Evolutionary conservation across 1,140 invertebrate genomes (phyloP), one percentile per base, ranked within the genome.

Genomic region (Sarcophaga peregrina): DNA sequence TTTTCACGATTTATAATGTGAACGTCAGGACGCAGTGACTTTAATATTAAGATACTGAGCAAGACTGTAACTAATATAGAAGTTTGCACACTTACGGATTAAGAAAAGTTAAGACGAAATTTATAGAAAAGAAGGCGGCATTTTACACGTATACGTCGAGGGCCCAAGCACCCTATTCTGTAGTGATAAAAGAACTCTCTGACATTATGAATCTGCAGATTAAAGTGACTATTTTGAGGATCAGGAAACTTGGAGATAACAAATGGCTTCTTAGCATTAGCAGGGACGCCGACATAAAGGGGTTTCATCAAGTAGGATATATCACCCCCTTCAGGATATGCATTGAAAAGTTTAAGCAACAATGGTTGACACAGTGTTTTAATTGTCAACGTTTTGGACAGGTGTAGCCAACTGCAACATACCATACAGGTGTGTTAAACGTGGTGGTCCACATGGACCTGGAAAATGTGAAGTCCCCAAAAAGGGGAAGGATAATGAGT

Each of bases 341-440:
- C n/a, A n/a, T n/a, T n/a, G n/a, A n/a, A n/a, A n/a, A n/a, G n/a
- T n/a, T n/a, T n/a, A n/a, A n/a, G n/a, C n/a, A n/a, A n/a, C n/a
- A n/a, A n/a, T n/a, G n/a, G n/a, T n/a, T n/a, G n/a, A n/a, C 25
- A 7, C 25, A 45, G 13, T 74, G 72, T 45, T n/a, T n/a, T n/a
- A n/a, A n/a, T n/a, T n/a, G n/a, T n/a, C n/a, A n/a, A n/a, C n/a
- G n/a, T n/a, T n/a, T n/a, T n/a, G 52, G 62, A 13, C 58, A 62
- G 8, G 37, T 72, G 9, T 25, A 37, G 1, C 11, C 7, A 81
- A 81, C 20, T 81, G 58, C 25, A 72, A 72, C 58, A 81, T 81
- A 54, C 11, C 80, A 9, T 72, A 72, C 13, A 81, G 80, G 17
- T 81, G 80, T 48, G 45, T 68, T 1, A 81, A 81, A 68, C 68